Conservation (phyloP, 2,888 invertebrate genomes). For the Diloba caeruleocephala region DNA sequence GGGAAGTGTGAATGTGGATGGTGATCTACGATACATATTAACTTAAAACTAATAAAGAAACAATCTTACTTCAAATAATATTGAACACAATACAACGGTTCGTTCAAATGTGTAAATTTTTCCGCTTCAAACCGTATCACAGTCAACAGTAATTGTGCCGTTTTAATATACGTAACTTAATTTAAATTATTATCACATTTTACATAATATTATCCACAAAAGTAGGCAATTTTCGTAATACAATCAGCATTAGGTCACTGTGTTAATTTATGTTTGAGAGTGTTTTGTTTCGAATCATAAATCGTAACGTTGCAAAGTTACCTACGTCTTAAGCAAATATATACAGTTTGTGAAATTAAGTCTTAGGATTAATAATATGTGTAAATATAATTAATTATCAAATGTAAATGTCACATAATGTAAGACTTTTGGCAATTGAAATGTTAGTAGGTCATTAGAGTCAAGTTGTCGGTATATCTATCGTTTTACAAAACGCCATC, state of each 20-base stretch:
- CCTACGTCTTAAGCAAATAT: constrained; percentile 28
- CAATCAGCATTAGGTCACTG: constrained; percentile 37
- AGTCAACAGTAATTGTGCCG: constrained; percentile 5
- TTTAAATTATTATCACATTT: constrained; percentile 35
- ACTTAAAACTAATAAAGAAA: background rate
- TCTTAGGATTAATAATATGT: constrained; percentile 28
- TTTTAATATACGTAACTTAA: constrained; percentile 14
- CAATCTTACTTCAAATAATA: constrained; percentile 1
- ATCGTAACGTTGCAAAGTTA: constrained; percentile 31
- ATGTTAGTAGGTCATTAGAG: constrained; percentile 49
- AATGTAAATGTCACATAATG: constrained; percentile 48
- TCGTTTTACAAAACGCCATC: constrained; percentile 10
- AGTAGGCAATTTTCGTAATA: constrained; percentile 29
- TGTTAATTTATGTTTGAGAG: constrained; percentile 41
- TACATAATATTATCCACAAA: constrained; percentile 11
- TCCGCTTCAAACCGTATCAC: constrained; percentile 2
- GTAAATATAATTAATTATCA: constrained; percentile 37
- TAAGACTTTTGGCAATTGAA: constrained; percentile 47
- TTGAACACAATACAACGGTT: background rate
- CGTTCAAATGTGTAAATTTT: background rate
- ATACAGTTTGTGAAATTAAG: constrained; percentile 47
- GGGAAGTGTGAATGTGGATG: constrained; percentile 40
- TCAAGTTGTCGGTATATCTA: constrained; percentile 6
- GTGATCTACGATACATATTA: constrained; percentile 19
- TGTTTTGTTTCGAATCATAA: constrained; percentile 52